Conservation (phyloP, 2,888 invertebrate genomes). For the Nymphalis polychloros region DNA sequence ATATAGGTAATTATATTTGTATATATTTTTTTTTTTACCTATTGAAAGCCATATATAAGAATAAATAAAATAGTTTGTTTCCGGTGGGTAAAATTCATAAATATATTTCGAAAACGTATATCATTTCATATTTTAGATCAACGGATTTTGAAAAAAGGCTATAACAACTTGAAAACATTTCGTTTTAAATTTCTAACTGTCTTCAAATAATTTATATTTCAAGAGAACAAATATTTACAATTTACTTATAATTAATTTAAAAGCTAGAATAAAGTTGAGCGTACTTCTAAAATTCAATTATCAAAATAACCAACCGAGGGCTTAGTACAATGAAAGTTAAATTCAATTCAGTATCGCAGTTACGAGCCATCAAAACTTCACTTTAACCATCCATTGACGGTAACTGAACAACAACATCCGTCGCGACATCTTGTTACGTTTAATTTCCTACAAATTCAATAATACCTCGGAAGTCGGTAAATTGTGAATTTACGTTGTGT, state of each 20-base stretch:
- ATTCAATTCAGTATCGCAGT: slow-evolving; percentile 50
- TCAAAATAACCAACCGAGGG: slow-evolving; percentile 16
- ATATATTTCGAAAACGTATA: no score
- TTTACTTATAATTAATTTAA: not conserved
- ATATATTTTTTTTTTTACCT: no score
- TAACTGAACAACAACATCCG: slow-evolving; percentile 28
- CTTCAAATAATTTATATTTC: not conserved
- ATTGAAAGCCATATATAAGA: no score
- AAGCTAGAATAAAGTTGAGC: not conserved
- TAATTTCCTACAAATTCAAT: slow-evolving; percentile 37
- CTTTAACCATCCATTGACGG: slow-evolving; percentile 43
- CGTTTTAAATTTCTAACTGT: not conserved
- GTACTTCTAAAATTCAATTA: slow-evolving; percentile 21
- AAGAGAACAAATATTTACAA: not conserved
- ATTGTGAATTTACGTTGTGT: slow-evolving; percentile 37
- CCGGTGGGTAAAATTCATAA: no score
- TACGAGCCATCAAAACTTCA: slow-evolving; percentile 60
- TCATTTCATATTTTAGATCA: no score
- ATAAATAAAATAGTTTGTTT: no score
- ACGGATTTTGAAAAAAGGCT: no score
- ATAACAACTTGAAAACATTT: no score
- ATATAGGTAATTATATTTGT: no score
- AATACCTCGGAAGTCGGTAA: slow-evolving; percentile 37
- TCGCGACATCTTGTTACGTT: slow-evolving; percentile 33
- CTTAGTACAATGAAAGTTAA: slow-evolving; percentile 42